Evolutionary conservation across 2,113 vertebrate genomes (phyloP).

Genomic region (Paradoxurus hermaphroditus): DNA sequence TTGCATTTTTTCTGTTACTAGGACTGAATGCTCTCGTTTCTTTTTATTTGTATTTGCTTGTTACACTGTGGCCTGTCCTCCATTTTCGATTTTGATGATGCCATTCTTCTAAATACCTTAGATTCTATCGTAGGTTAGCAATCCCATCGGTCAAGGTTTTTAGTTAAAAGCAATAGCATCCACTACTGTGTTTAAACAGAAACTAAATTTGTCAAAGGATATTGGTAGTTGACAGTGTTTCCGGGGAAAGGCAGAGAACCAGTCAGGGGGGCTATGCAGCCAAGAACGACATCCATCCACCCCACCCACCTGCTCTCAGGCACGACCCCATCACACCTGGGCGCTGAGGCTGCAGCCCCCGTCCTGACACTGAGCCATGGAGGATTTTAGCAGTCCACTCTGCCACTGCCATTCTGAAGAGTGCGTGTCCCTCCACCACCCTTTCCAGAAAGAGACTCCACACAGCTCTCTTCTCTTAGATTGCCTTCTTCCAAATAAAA

Average conservation of each 20-base stretch:
- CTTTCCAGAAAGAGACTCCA: background rate
- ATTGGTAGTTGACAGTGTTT: background rate
- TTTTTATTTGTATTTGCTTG: background rate
- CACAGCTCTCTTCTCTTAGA: background rate
- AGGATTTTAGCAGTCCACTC: too few species aligned
- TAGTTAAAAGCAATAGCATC: background rate
- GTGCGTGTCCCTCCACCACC: background rate
- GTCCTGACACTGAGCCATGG: background rate
- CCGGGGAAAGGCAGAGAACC: background rate
- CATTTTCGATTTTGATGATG: background rate
- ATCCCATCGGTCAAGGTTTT: background rate
- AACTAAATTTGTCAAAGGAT: background rate
- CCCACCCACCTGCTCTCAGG: background rate
- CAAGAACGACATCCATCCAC: background rate
- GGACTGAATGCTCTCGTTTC: background rate
- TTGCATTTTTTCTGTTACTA: background rate
- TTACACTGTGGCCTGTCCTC: background rate
- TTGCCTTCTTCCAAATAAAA: background rate
- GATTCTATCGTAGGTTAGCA: background rate
- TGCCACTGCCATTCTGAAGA: background rate
- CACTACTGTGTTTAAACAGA: background rate
- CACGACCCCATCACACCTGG: background rate
- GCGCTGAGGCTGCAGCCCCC: background rate
- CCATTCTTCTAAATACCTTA: background rate
- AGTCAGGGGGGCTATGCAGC: background rate